Conservation (phyloP, 2,797 vertebrate species). For the Pachyuromys duprasi region DNA sequence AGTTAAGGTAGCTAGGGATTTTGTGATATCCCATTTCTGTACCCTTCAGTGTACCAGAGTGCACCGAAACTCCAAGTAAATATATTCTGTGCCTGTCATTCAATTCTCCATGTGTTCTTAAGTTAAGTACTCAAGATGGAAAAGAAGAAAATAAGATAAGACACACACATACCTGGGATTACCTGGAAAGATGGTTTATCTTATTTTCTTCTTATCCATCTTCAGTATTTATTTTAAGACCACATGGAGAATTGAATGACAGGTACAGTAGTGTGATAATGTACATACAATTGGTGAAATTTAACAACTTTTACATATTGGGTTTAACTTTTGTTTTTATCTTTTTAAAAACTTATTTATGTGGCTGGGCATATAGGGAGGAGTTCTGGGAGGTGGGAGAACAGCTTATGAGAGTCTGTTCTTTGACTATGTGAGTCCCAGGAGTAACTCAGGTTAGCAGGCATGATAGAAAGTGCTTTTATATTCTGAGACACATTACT, state of each 20-base stretch:
- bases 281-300: not conserved
- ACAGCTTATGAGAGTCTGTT: not conserved
- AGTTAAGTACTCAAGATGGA: no score
- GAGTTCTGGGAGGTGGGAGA: not conserved
- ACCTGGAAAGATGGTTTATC: not conserved
- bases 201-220: not conserved
- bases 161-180: no score
- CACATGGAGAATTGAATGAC: not conserved
- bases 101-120: no score
- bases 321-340: not conserved
- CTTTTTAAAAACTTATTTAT: not conserved
- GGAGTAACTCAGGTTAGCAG: not conserved
- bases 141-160: no score
- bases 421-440: not conserved
- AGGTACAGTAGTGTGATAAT: not conserved
- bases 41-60: not conserved
- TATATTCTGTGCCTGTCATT: no score
- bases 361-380: not conserved
- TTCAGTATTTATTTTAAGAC: not conserved
- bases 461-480: not conserved
- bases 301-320: not conserved
- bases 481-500: not conserved
- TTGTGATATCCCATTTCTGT: not conserved
- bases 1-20: not conserved
- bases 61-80: not conserved